Base-by-base conservation (phyloP, 2,888 invertebrate genomes). In the Nycteola revayana region DNA sequence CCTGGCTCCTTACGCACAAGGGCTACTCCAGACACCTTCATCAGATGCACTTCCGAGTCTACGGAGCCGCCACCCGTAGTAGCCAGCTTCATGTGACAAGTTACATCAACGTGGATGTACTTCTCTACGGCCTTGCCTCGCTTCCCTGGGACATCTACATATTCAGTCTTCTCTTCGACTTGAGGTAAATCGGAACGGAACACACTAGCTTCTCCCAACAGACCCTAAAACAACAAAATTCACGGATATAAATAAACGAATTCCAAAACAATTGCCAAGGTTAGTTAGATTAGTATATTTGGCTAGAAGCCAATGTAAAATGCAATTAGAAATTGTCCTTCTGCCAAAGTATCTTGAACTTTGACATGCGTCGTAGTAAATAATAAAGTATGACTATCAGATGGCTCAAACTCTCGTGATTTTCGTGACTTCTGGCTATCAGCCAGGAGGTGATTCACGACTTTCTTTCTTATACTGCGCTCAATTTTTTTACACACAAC, bases 111-210 rank as follows among this genome's bases (percentile, higher is more conserved):
- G 57, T 93, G 91, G 22, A 93, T 89, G 59, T 92, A 89, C 69
- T 94, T 94, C 53, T 91, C 86, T 1, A 93, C 85, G 7, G 91
- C 90, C 48, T 70, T 65, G 17, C 79, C 83, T 5, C 70, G 67
- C 47, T 80, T 82, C n/a, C 86, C 87, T 33, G 85, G 86, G 0
- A 89, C 75, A 10, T 87, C 82, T 44, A 92, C 90, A 63, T 90
- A 89, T 60, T 90, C 90, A 38, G 92, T 92, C 68, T 84, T 90
- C 73, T 92, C 90, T 68, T 93, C 92, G n/a, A 87, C 82, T 75
- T 94, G 93, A 0, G 93, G 92, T 44, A 90, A 76, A 66, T 93
- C 93, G 20, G 92, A 92, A 40, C 93, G 89, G 76, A 93, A 93
- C 1, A 94, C 93, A 33, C 83, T 83, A 0, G 93, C 93, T 62